These are phyloP conservation scores for Quadroppia sp. DNA, from an alignment of 2,888 invertebrate genomes.

Conservation along the genomic window DNA sequence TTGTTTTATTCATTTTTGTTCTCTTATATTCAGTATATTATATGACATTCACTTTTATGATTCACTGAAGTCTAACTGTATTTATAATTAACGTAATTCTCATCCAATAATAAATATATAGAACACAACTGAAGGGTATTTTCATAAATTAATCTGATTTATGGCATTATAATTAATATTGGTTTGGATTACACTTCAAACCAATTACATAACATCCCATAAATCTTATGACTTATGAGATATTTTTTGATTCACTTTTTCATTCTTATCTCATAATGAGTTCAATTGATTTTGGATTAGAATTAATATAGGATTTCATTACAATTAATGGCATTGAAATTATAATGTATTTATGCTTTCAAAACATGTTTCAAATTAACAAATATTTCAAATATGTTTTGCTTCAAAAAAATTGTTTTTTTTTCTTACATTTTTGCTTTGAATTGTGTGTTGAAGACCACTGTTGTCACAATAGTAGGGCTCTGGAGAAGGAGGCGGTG, in stretches of 20 bases:
- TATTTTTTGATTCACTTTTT: not conserved
- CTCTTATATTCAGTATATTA: no score
- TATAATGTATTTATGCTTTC: no score
- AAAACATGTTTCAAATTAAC: no score
- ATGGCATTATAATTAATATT: slow-evolving; percentile 6
- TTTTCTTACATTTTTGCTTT: not conserved
- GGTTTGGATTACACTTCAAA: not conserved
- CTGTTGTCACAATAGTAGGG: slow-evolving; percentile 36
- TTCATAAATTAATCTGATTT: not conserved
- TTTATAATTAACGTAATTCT: no score
- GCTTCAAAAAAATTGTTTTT: not conserved
- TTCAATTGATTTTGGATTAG: no score
- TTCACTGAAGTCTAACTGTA: no score
- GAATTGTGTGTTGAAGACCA: not conserved
- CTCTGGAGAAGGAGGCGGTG: slow-evolving; percentile 62
- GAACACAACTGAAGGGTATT: not conserved
- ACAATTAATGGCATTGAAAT: no score
- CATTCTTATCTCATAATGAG: no score
- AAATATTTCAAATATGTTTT: not conserved
- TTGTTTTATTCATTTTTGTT: no score
- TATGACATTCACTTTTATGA: no score
- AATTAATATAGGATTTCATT: no score
- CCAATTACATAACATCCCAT: not conserved
- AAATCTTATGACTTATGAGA: not conserved
- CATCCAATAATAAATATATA: no score